Base-by-base conservation (phyloP, 1,140 invertebrate genomes). In the Drosophila miranda region DNA sequence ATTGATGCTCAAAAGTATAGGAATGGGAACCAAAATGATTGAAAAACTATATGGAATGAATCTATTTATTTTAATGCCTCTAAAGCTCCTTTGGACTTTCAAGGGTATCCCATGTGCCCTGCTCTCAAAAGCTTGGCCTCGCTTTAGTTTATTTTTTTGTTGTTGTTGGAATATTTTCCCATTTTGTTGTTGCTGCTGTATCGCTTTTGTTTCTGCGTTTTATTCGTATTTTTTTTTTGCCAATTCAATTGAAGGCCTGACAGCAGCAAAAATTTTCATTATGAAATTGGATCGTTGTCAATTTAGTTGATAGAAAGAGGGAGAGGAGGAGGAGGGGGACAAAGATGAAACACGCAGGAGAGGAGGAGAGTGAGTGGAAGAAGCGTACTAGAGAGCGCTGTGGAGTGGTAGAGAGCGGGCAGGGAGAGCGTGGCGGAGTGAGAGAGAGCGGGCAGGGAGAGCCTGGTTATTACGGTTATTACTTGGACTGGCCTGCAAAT, bases 241-340 rank as follows among this genome's bases (percentile, higher is more conserved):
- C 73, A 61, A 86, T 81, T 77, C 82, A 86, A 86, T 86, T 86
- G 81, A 86, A 86, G 78, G 70, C 53, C 83, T 82, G 82, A 86
- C 82, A 86, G 78, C 77, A 53, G 66, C 75, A 83, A 71, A 79
- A 83, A 74, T 83, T 87, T 74, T 87, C 83, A 87, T 87, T 87
- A 88, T 87, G 83, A 87, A 88, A 87, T 87, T 87, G 84, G 84
- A 87, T 88, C 72, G 75, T 79, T 83, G 78, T 83, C 83, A 87
- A 79, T 79, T 68, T 51, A 69, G 74, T 52, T 54, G 50, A 53
- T 34, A 43, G 46, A 43, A 28, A 42, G 70, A 38, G 6, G 21
- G 28, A 8, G 11, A 34, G 16, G 3, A 2, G 16, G 3, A 48
- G 62, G 59, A 26, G 68, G 3, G 34, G 28, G 14, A 19, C 16